phyloP scores from a whole-genome alignment of 2,888 invertebrate species.

The Sesia bembeciformis region DNA sequence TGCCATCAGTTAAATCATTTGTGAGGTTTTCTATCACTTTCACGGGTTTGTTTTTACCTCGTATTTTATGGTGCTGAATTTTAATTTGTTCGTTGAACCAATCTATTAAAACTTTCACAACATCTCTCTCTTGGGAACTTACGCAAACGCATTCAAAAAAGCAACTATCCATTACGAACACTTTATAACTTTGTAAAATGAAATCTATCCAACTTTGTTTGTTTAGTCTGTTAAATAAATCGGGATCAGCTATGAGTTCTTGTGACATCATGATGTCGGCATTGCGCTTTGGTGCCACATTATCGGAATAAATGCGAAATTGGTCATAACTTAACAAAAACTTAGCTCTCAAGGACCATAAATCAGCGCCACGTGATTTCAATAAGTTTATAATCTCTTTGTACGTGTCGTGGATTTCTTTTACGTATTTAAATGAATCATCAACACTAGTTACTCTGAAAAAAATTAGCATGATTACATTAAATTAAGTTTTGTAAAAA shows the following conservation, averaged over 20 bases:
- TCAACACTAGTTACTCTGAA: conserved; percentile 37
- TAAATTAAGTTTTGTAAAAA: no score
- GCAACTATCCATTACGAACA: conserved; percentile 65
- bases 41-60: conserved; percentile 22
- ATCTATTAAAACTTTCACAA: conserved; percentile 42
- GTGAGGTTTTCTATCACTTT: conserved; percentile 60
- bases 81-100: conserved; percentile 51
- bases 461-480: conserved; percentile 3
- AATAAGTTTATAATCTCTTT: conserved; percentile 46
- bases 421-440: conserved; percentile 40
- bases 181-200: conserved; percentile 76
- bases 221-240: conserved; percentile 43
- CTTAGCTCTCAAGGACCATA: conserved; percentile 44
- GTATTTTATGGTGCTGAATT: conserved; percentile 30
- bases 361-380: conserved; percentile 43
- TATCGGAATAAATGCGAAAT: conserved; percentile 41
- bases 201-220: conserved; percentile 77
- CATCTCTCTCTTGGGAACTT: conserved; percentile 36
- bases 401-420: conserved; percentile 57
- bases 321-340: conserved; percentile 55
- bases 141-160: conserved; percentile 60
- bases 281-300: conserved; percentile 38
- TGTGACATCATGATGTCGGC: conserved; percentile 40
- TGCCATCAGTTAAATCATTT: conserved; percentile 67
- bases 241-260: conserved; percentile 31